Evolutionary conservation across 2,113 vertebrate genomes (phyloP).

Genomic region (Cariama cristata): DNA sequence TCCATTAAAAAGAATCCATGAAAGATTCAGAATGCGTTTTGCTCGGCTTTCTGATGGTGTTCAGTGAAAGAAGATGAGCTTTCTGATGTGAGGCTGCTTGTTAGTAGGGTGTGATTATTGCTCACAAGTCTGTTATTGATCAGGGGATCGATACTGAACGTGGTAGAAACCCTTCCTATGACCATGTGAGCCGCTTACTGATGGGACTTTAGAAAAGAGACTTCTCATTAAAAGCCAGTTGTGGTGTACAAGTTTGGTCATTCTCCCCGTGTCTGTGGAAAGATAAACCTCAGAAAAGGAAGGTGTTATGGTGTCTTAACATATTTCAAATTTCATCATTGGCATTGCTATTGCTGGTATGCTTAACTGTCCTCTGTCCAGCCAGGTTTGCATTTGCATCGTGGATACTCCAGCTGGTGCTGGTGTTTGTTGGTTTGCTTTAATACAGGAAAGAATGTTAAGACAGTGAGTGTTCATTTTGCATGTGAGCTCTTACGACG

Average conservation of each 20-base stretch:
- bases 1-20: conserved; percentile 18
- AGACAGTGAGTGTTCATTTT: background rate
- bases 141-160: background rate
- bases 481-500: background rate
- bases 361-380: background rate
- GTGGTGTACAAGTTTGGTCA: background rate
- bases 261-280: background rate
- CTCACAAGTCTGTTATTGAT: conserved; percentile 27
- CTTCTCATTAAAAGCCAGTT: background rate
- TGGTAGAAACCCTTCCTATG: background rate
- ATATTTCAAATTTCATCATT: background rate
- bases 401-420: background rate
- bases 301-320: background rate
- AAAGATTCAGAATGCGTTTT: background rate
- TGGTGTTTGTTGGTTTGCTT: background rate
- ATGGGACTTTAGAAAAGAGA: background rate
- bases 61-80: conserved; percentile 18
- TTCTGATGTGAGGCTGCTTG: background rate
- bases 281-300: background rate
- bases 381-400: background rate
- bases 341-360: background rate
- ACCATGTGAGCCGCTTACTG: background rate
- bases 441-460: background rate
- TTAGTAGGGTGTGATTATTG: conserved; percentile 15
- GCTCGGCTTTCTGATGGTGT: background rate